Evolutionary conservation across 1,140 invertebrate genomes (phyloP).

Genomic region (Heliconius himera): DNA sequence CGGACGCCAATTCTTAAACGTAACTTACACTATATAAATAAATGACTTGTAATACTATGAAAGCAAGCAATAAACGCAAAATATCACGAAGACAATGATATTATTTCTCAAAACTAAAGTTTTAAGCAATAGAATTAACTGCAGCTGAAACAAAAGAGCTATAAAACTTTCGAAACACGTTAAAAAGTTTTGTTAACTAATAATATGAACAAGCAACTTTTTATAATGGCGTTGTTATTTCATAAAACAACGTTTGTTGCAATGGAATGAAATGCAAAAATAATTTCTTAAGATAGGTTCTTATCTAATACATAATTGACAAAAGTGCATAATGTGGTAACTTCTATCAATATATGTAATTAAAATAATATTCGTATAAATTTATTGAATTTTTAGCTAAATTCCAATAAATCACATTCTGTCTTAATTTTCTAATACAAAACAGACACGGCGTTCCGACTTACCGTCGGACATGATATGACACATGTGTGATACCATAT

Average conservation of each 20-base stretch:
- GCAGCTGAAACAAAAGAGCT: conserved; percentile 33
- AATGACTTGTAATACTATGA: background rate
- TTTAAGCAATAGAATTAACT: conserved; percentile 14
- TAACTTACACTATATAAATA: background rate
- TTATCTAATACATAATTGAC: background rate
- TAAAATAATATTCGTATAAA: background rate
- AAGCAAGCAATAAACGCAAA: background rate
- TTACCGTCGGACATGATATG: conserved; percentile 1
- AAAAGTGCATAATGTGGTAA: background rate
- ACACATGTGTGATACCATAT: background rate
- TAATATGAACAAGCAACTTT: conserved; percentile 10
- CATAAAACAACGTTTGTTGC: background rate
- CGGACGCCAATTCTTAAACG: conserved; percentile 34
- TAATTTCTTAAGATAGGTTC: background rate
- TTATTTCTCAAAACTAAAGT: conserved; percentile 22
- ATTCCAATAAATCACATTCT: background rate
- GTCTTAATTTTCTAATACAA: conserved; percentile 6
- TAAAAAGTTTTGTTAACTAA: conserved; percentile 28
- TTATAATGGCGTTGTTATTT: conserved; percentile 11
- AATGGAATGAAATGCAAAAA: conserved; percentile 1
- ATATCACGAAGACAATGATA: conserved; percentile 30
- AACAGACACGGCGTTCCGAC: background rate
- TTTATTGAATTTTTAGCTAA: background rate
- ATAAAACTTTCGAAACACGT: conserved; percentile 35
- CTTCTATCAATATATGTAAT: background rate